Percentiles rank a stretch among this genome's conserved stretches.
Evolutionary conservation across 37 sponge, comb jelly and placozoan species (phyloP).

Genomic region (Aphrocallistes beatrix): DNA sequence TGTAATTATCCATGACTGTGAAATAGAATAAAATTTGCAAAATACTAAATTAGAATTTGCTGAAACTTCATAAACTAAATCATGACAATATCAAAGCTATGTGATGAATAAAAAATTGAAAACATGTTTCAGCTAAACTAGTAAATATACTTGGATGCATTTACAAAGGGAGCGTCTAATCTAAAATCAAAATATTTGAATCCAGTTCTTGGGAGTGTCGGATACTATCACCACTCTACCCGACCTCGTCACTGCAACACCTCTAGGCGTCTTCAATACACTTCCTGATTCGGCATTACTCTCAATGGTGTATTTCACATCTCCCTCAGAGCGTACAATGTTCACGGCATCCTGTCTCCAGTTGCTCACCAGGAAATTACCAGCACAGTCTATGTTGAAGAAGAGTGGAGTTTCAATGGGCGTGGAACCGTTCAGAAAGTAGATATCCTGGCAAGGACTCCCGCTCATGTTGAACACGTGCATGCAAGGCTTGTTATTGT

Average conservation of each 20-base stretch:
- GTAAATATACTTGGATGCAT: no score
- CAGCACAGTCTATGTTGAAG: conserved; percentile 3
- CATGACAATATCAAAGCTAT: no score
- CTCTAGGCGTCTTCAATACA: neutral
- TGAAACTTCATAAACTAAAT: no score
- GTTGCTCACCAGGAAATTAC: neutral
- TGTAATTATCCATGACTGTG: no score
- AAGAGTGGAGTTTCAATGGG: neutral
- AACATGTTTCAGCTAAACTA: no score
- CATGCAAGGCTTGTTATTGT: neutral
- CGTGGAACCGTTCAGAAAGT: neutral
- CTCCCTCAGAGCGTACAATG: neutral
- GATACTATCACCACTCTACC: neutral
- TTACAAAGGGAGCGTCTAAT: no score
- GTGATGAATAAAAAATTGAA: no score
- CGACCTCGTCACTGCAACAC: neutral
- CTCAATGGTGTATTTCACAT: neutral
- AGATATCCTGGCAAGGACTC: neutral
- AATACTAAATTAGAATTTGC: no score
- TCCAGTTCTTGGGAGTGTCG: neutral
- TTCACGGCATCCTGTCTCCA: neutral
- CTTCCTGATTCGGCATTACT: neutral
- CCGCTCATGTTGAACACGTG: neutral
- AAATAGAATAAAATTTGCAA: no score
- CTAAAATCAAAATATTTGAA: neutral